These are phyloP conservation scores for Condylura cristata DNA, from an alignment of 2,113 vertebrate species.

Conservation along the genomic window DNA sequence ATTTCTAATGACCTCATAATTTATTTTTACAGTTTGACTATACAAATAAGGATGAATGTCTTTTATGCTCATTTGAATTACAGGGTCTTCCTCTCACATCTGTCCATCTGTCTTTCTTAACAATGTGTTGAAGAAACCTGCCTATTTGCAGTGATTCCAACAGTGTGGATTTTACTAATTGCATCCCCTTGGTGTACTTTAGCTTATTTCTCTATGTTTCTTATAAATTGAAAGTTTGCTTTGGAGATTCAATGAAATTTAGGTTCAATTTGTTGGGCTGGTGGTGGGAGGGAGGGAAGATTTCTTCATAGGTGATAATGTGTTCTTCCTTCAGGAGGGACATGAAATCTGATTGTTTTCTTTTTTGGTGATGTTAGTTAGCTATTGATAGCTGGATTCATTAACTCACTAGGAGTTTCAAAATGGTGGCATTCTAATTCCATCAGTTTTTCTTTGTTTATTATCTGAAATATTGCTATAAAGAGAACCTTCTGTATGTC, in stretches of 20 bases:
- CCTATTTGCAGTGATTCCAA: neutral
- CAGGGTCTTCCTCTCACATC: neutral
- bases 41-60: neutral
- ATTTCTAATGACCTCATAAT: neutral
- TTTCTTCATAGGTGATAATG: neutral
- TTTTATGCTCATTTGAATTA: neutral
- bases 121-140: neutral
- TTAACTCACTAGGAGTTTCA: conserved; percentile 12
- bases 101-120: neutral
- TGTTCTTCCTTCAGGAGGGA: neutral
- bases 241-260: neutral
- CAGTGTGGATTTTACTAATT: neutral
- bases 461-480: neutral
- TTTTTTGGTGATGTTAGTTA: neutral
- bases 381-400: neutral
- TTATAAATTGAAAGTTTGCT: neutral
- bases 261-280: neutral
- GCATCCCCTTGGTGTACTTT: neutral
- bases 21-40: neutral
- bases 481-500: neutral
- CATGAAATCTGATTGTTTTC: neutral
- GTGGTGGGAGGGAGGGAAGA: neutral
- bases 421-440: neutral
- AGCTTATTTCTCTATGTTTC: neutral
- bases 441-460: neutral